Conservation (phyloP, 2,888 invertebrate genomes). For the Noctua fimbriata region DNA sequence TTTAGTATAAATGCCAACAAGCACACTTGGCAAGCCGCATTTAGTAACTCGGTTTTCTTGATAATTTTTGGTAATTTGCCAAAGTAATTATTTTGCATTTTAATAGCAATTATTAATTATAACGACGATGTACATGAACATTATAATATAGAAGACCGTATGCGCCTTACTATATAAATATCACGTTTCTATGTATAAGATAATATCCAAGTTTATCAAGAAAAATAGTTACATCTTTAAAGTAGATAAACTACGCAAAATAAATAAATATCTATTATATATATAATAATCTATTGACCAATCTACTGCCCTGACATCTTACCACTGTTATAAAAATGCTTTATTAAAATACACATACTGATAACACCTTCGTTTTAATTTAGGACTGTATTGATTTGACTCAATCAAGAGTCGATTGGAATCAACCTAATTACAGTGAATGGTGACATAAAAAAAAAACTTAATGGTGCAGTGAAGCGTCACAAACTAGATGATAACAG, state of each 20-base stretch:
- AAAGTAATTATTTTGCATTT: slow-evolving; percentile 47
- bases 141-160: slow-evolving; percentile 40
- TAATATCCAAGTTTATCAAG: slow-evolving; percentile 58
- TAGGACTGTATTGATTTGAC: not conserved
- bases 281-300: slow-evolving; percentile 54
- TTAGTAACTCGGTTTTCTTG: slow-evolving; percentile 51
- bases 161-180: slow-evolving; percentile 22
- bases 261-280: slow-evolving; percentile 59
- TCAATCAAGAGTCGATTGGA: not conserved
- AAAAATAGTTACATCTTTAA: slow-evolving; percentile 59
- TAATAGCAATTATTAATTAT: slow-evolving; percentile 44
- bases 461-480: slow-evolving; percentile 30
- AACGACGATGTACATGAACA: slow-evolving; percentile 28
- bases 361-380: slow-evolving; percentile 21
- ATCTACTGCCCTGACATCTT: slow-evolving; percentile 64
- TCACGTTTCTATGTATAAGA: slow-evolving; percentile 33
- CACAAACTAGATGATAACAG: slow-evolving; percentile 15
- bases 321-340: slow-evolving; percentile 51
- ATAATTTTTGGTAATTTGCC: slow-evolving; percentile 56
- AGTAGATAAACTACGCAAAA: slow-evolving; percentile 57
- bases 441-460: slow-evolving; percentile 6
- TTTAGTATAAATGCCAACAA: slow-evolving; percentile 49
- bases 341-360: slow-evolving; percentile 22
- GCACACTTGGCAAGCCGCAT: slow-evolving; percentile 42
- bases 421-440: slow-evolving; percentile 25